phyloP scores from a whole-genome alignment of 2,113 vertebrate species.

The Danionella cerebrum region DNA sequence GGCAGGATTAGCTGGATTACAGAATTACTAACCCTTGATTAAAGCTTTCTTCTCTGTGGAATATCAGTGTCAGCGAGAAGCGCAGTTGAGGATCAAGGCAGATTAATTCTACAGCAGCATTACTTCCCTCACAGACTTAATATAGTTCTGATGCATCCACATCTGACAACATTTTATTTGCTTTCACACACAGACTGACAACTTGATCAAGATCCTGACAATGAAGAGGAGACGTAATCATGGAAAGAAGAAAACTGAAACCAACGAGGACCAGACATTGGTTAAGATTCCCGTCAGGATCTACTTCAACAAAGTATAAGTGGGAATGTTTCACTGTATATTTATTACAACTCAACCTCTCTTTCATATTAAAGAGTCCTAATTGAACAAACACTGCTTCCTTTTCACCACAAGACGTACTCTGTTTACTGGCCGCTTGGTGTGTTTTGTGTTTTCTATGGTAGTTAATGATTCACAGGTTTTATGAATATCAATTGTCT shows the following conservation, averaged over 20 bases:
- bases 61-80: slow-evolving; percentile 23
- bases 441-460: no score
- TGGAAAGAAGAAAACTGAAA: background rate
- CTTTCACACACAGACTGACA: background rate
- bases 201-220: background rate
- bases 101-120: no score
- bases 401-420: no score
- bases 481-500: background rate
- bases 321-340: no score
- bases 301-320: background rate
- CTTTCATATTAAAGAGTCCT: no score
- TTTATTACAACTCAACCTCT: background rate
- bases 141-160: no score
- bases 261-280: background rate
- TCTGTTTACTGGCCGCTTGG: no score
- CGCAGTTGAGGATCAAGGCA: background rate
- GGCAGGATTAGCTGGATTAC: slow-evolving; percentile 33
- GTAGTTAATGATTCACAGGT: no score
- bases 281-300: background rate
- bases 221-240: background rate
- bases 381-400: no score
- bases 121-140: no score
- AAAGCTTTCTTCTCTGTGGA: slow-evolving; percentile 26
- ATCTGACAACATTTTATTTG: background rate
- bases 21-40: background rate